Evolutionary conservation across 2,113 vertebrate species (phyloP).

Genomic region (Ctenomys sociabilis): DNA sequence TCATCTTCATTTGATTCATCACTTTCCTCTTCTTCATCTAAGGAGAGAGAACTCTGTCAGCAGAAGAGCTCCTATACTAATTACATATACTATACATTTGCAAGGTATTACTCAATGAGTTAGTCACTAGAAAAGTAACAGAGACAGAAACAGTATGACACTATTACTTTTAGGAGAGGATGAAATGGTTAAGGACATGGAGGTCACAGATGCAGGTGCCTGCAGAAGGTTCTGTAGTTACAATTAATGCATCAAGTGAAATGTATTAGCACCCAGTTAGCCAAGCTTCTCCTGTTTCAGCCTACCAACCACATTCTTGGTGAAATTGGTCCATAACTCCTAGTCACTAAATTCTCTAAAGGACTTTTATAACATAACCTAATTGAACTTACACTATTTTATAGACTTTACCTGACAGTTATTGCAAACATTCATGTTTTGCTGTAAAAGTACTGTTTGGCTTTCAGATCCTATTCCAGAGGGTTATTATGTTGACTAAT

Average conservation of each 20-base stretch:
- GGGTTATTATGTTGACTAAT: not conserved
- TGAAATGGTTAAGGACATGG: not conserved
- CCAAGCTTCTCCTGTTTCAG: not conserved
- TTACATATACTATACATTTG: not conserved
- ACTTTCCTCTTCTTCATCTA: conserved; percentile 88
- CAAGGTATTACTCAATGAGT: not conserved
- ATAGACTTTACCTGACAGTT: not conserved
- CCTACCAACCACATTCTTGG: not conserved
- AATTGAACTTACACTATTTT: not conserved
- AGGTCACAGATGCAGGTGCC: not conserved
- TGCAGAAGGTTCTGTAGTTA: not conserved
- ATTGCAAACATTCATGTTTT: not conserved
- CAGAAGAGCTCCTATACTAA: not conserved
- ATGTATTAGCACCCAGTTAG: not conserved
- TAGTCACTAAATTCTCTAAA: not conserved
- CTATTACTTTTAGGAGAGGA: conserved; percentile 32
- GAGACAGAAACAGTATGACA: not conserved
- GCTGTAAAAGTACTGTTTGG: not conserved
- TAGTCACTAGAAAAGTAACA: not conserved
- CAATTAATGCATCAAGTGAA: not conserved
- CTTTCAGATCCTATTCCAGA: not conserved
- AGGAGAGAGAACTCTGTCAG: conserved; percentile 18
- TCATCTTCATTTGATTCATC: conserved; percentile 89
- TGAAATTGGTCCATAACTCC: not conserved
- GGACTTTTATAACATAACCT: not conserved